phyloP scores from a whole-genome alignment of 2,888 invertebrate genomes.

The Hetaerina titia region DNA sequence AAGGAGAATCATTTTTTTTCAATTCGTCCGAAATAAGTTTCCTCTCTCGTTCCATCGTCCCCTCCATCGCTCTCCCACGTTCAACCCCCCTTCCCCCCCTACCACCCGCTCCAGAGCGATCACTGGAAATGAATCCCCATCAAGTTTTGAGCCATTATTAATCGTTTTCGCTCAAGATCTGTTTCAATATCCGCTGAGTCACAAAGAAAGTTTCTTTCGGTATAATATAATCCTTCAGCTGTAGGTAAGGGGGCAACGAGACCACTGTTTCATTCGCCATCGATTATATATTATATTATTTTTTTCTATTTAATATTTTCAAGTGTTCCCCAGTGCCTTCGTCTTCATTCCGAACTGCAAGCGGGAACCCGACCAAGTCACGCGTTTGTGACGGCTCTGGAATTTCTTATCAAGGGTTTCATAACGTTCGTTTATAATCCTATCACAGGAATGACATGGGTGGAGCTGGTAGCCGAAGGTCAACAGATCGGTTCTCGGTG shows the following conservation, averaged over 20 bases:
- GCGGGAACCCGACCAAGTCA: too few relatives aligned
- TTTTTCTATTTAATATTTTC: not conserved
- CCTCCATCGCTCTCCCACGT: not conserved
- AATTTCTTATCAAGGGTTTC: too few relatives aligned
- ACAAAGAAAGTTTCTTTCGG: not conserved
- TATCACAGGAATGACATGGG: too few relatives aligned
- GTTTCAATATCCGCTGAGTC: constrained; percentile 20
- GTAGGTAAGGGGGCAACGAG: not conserved
- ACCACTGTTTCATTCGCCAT: not conserved
- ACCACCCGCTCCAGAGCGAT: not conserved
- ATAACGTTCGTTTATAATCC: too few relatives aligned
- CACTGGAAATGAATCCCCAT: not conserved
- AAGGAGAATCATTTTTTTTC: not conserved
- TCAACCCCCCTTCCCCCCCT: not conserved
- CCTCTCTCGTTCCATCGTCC: not conserved
- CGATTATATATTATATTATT: too few relatives aligned
- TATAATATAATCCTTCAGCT: not conserved
- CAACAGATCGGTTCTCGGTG: too few relatives aligned
- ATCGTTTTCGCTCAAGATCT: not conserved
- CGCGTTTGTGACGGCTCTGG: too few relatives aligned
- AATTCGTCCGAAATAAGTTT: constrained; percentile 13
- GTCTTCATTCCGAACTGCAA: not conserved
- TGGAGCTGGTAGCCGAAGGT: too few relatives aligned
- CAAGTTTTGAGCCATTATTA: not conserved
- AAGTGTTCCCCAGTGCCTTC: not conserved